Evolutionary conservation across 2,797 vertebrate species (phyloP).

Genomic region (Rhinichthys osculus): DNA sequence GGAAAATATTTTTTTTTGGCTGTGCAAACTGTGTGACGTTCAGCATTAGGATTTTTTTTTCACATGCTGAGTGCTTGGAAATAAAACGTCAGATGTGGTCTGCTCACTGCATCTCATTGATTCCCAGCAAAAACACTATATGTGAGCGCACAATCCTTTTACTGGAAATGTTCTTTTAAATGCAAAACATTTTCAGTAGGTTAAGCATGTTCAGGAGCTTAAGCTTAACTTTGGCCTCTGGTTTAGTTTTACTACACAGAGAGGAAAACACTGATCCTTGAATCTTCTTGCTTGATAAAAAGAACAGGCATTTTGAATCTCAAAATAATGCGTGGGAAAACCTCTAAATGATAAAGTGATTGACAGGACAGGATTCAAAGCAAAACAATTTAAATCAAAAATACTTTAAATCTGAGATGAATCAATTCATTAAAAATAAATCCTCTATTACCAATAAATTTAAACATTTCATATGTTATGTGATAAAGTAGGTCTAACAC

Average conservation of each 20-base stretch:
- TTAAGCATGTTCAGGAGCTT: neutral
- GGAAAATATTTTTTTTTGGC: neutral
- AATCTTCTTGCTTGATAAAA: neutral
- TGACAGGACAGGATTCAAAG: too few species aligned
- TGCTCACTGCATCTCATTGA: conserved; percentile 10
- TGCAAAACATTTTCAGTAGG: conserved; percentile 11
- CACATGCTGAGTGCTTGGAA: conserved; percentile 19
- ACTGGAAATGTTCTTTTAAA: conserved; percentile 15
- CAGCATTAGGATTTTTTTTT: neutral
- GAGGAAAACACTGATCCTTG: neutral
- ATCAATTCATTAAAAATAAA: neutral
- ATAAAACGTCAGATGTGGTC: conserved; percentile 3
- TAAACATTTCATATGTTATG: neutral
- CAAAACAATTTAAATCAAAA: neutral
- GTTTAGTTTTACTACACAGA: neutral
- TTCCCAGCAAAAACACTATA: conserved; percentile 25
- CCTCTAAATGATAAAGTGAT: neutral
- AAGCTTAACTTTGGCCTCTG: neutral
- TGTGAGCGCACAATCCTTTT: neutral
- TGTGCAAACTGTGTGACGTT: conserved; percentile 7
- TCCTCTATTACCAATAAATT: neutral
- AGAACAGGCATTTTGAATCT: neutral
- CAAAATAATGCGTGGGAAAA: neutral
- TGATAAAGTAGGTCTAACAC: neutral
- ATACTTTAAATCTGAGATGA: neutral